Evolutionary conservation across 2,113 vertebrate species (phyloP).

Genomic region (Triplophysa tibetana): DNA sequence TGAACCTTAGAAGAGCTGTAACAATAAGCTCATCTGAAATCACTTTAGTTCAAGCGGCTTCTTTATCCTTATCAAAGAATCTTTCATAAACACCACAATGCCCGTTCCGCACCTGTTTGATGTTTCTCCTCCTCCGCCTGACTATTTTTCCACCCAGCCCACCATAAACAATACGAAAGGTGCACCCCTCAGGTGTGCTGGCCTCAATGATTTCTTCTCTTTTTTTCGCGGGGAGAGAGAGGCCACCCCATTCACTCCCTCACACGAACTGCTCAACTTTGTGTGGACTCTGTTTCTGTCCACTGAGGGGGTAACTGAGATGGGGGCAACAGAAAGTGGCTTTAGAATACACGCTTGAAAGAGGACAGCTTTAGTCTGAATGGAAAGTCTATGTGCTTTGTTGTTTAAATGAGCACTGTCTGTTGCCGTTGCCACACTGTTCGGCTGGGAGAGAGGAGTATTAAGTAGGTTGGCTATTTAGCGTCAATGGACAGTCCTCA

Average conservation of each 20-base stretch:
- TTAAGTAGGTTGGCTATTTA: slow-evolving; percentile 92
- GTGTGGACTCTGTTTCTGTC: slow-evolving; percentile 85
- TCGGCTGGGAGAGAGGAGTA: slow-evolving; percentile 79
- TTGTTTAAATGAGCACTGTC: slow-evolving; percentile 98
- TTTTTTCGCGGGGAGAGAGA: slow-evolving; percentile 70
- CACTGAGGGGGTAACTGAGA: slow-evolving; percentile 84
- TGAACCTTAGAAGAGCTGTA: slow-evolving; percentile 65
- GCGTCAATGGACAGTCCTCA: slow-evolving; percentile 84
- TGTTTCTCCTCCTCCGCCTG: slow-evolving; percentile 84
- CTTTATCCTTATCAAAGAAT: slow-evolving; percentile 76
- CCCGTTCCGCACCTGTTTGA: slow-evolving; percentile 81
- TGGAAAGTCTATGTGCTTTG: slow-evolving; percentile 90
- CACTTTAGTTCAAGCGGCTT: slow-evolving; percentile 71
- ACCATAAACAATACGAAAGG: slow-evolving; percentile 81
- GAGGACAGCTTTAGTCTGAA: slow-evolving; percentile 97
- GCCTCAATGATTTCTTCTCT: slow-evolving; percentile 73
- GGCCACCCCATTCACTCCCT: slow-evolving; percentile 82
- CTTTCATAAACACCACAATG: slow-evolving; percentile 80
- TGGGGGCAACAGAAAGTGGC: slow-evolving; percentile 83
- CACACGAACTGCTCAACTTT: slow-evolving; percentile 82
- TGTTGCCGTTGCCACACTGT: slow-evolving; percentile 85
- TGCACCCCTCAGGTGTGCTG: slow-evolving; percentile 72
- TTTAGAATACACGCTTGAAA: slow-evolving; percentile 86
- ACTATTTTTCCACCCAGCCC: slow-evolving; percentile 82
- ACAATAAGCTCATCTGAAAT: slow-evolving; percentile 77